Conservation (phyloP, 2,113 vertebrate genomes). For the Larimichthys crocea region DNA sequence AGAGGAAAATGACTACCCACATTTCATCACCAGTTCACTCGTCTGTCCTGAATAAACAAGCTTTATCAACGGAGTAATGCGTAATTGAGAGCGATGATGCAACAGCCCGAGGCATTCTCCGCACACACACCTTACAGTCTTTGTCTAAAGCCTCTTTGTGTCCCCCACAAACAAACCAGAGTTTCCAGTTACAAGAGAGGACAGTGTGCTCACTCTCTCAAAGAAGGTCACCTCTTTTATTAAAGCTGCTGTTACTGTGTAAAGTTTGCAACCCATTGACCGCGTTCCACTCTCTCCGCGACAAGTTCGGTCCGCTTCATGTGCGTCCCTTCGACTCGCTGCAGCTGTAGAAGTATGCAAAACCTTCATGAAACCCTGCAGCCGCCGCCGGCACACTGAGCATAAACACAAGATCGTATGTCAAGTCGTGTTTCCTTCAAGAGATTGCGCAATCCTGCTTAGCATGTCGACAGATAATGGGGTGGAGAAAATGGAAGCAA, state of each 20-base stretch:
- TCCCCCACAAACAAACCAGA: slow-evolving; percentile 50
- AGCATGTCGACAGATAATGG: slow-evolving; percentile 6
- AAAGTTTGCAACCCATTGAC: not conserved
- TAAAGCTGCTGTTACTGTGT: not conserved
- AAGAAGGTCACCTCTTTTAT: not conserved
- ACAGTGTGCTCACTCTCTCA: not conserved
- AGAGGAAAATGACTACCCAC: not conserved
- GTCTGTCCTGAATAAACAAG: not conserved
- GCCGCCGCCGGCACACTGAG: not conserved
- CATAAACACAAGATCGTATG: slow-evolving; percentile 47
- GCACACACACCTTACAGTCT: slow-evolving; percentile 39
- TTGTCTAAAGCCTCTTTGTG: slow-evolving; percentile 30
- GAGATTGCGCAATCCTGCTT: slow-evolving; percentile 33
- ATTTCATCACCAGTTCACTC: not conserved
- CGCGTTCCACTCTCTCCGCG: not conserved
- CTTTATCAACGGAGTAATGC: not conserved
- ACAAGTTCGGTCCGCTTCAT: not conserved
- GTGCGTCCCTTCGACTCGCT: not conserved
- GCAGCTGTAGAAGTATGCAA: not conserved
- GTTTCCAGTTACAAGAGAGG: slow-evolving; percentile 46
- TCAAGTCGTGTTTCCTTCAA: slow-evolving; percentile 44
- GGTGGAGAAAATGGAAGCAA: not conserved
- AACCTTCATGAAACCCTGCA: slow-evolving; percentile 2
- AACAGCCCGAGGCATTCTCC: not conserved
- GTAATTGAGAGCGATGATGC: slow-evolving; percentile 17